Evolutionary conservation across 1,140 invertebrate genomes (phyloP).

Genomic region (Temnothorax longispinosus): DNA sequence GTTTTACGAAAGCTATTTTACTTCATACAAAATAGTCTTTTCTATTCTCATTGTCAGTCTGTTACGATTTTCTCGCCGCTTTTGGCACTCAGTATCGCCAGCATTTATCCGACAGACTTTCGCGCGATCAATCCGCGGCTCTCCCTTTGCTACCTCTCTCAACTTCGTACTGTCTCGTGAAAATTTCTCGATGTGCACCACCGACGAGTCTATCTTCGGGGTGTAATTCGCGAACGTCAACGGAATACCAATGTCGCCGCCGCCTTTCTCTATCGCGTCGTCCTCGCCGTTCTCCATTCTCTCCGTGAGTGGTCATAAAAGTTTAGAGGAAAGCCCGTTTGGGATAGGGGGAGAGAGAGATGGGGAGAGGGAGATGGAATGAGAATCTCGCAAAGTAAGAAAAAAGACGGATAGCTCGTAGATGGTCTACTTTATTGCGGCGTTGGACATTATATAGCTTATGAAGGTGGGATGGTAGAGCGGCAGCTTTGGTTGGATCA

Average conservation of each 20-base stretch:
- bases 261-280: conserved; percentile 63
- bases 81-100: not conserved
- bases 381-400: conserved; percentile 23
- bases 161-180: conserved; percentile 73
- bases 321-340: conserved; percentile 39
- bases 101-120: conserved; percentile 41
- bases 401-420: conserved; percentile 68
- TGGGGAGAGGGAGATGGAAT: not conserved
- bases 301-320: conserved; percentile 62
- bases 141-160: conserved; percentile 43
- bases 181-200: conserved; percentile 53
- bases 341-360: not conserved
- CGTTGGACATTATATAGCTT: conserved; percentile 71
- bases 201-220: conserved; percentile 38
- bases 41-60: not conserved
- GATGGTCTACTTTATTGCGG: conserved; percentile 71
- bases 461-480: conserved; percentile 50
- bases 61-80: not conserved
- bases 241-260: conserved; percentile 76
- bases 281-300: conserved; percentile 39
- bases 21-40: not conserved
- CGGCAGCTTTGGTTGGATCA: not conserved
- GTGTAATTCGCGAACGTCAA: conserved; percentile 76
- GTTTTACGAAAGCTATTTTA: not conserved
- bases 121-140: conserved; percentile 69